Conservation (phyloP, 2,888 invertebrate species). For the Parelbella ahira region DNA sequence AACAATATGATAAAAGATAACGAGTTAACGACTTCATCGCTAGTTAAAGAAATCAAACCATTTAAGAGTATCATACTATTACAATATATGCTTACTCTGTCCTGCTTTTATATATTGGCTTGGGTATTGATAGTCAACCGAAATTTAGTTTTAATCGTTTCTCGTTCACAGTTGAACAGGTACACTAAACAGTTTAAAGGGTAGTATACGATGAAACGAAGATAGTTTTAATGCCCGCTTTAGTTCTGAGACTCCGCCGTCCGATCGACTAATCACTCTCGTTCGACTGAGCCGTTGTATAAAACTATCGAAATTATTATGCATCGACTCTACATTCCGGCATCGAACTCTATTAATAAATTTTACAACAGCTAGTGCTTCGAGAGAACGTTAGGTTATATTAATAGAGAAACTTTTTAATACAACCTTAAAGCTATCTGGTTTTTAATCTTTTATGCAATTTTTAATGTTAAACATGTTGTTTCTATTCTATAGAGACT, state of each 20-base stretch:
- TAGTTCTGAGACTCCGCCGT: slow-evolving; percentile 57
- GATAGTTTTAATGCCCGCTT: slow-evolving; percentile 78
- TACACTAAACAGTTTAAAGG: slow-evolving; percentile 43
- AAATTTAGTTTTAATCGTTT: too few species aligned
- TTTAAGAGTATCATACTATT: too few species aligned
- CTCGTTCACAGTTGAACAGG: neutral
- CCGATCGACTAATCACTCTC: slow-evolving; percentile 68
- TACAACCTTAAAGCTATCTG: slow-evolving; percentile 1
- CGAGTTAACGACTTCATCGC: too few species aligned
- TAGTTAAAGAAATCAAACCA: too few species aligned
- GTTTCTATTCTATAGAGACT: too few species aligned
- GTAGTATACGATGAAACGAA: slow-evolving; percentile 64
- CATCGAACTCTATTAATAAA: slow-evolving; percentile 20
- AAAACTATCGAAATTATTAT: slow-evolving; percentile 38
- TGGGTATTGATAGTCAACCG: too few species aligned
- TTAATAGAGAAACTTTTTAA: neutral
- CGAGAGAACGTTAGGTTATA: too few species aligned
- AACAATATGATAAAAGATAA: neutral
- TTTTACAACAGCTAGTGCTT: slow-evolving; percentile 2
- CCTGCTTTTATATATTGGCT: too few species aligned
- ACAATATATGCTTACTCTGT: too few species aligned
- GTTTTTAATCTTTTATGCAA: too few species aligned
- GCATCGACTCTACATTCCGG: slow-evolving; percentile 14
- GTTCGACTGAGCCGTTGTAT: slow-evolving; percentile 49
- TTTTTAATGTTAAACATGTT: too few species aligned